These are phyloP conservation scores for Caenorhabditis panamensis DNA, from an alignment of 2,888 invertebrate genomes.

Conservation along the genomic window DNA sequence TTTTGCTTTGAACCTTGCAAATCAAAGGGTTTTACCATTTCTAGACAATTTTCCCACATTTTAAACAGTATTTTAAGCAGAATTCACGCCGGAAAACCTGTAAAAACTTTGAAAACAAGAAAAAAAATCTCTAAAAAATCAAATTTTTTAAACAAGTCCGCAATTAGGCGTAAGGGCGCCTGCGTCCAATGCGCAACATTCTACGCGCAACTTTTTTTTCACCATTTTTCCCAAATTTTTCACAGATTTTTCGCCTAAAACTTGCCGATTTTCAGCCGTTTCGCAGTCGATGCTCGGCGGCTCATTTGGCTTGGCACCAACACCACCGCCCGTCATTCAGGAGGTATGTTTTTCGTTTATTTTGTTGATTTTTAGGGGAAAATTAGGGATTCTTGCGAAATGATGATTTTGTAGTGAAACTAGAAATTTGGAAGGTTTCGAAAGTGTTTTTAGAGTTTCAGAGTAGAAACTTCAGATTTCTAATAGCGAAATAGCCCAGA, in stretches of 20 bases:
- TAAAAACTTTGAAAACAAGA: too few relatives aligned
- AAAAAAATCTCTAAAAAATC: conserved; percentile 13
- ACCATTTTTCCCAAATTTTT: not conserved
- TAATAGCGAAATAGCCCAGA: too few relatives aligned
- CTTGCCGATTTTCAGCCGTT: conserved; percentile 62
- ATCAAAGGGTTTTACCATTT: too few relatives aligned
- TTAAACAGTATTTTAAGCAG: too few relatives aligned
- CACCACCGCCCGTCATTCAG: conserved; percentile 72
- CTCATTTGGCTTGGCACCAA: conserved; percentile 75
- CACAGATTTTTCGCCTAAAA: not conserved
- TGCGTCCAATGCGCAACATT: conserved; percentile 2
- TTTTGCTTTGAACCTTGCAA: too few relatives aligned
- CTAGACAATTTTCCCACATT: too few relatives aligned
- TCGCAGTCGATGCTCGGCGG: conserved; percentile 71
- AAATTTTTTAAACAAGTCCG: not conserved
- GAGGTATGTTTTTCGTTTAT: conserved; percentile 58
- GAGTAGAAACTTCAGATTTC: too few relatives aligned
- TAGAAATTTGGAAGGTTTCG: too few relatives aligned
- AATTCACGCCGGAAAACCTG: too few relatives aligned
- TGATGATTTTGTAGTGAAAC: not conserved
- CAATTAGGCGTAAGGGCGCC: too few relatives aligned
- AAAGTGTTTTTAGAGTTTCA: too few relatives aligned
- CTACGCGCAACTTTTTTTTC: conserved; percentile 19
- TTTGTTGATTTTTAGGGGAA: not conserved
- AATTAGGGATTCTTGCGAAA: not conserved